Percentiles rank a stretch among this genome's conserved stretches.
Conservation (phyloP, 2,797 vertebrate species). For the Crenichthys baileyi region DNA sequence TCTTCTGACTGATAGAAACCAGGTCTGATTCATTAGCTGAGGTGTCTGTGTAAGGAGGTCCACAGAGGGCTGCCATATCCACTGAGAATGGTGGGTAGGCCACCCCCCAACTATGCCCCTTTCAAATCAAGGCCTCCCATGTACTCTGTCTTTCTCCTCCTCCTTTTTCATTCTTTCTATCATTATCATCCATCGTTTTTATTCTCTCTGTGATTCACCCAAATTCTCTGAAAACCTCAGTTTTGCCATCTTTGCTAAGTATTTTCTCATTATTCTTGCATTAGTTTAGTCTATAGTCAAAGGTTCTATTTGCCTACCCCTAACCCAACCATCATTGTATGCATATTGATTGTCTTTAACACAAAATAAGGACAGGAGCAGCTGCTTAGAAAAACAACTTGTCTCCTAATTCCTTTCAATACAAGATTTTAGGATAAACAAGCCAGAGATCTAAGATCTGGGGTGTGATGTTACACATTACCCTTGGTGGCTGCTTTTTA, state of each 20-base stretch:
- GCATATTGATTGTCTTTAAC: conserved; percentile 43
- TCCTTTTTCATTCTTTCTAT: conserved; percentile 39
- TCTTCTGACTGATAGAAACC: conserved; percentile 85
- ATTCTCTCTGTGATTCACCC: conserved; percentile 46
- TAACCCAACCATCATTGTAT: conserved; percentile 17
- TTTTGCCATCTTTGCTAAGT: conserved; percentile 48
- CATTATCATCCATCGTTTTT: conserved; percentile 55
- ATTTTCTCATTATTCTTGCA: conserved; percentile 37
- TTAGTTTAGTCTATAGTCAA: conserved; percentile 29
- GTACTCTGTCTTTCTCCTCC: conserved; percentile 43
- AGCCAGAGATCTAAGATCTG: conserved; percentile 45
- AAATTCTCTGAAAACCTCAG: conserved; percentile 43
- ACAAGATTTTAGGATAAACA: conserved; percentile 57
- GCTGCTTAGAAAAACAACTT: not conserved
- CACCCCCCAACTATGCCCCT: conserved; percentile 37
- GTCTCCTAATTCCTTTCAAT: conserved; percentile 38
- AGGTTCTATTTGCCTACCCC: conserved; percentile 38
- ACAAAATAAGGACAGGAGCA: not conserved
- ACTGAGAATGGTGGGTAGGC: conserved; percentile 66
- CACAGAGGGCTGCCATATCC: conserved; percentile 84
- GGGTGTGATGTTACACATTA: conserved; percentile 51
- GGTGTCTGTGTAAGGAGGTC: conserved; percentile 86
- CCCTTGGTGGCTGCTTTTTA: conserved; percentile 71
- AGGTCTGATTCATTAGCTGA: conserved; percentile 91
- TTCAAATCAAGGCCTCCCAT: conserved; percentile 59